Percentiles rank a stretch among this genome's conserved stretches.
Evolutionary conservation across 2,113 vertebrate species (phyloP).

Genomic region (Petromus typicus): DNA sequence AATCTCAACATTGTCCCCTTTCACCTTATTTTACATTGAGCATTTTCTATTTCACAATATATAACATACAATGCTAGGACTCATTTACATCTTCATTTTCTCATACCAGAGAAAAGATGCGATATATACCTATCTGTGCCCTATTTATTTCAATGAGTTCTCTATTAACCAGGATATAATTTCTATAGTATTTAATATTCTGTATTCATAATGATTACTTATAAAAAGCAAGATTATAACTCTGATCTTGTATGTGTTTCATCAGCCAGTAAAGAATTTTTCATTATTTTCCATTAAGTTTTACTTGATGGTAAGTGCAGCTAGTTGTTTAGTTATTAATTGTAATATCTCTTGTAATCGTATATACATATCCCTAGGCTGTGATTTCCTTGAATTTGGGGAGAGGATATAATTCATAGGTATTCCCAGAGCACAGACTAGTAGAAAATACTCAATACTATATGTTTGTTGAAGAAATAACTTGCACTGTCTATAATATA

Average conservation of each 20-base stretch:
- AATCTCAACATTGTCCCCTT: no score
- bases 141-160: no score
- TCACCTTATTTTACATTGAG: no score
- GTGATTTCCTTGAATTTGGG: background rate
- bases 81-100: no score
- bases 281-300: background rate
- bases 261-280: background rate
- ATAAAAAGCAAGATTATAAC: background rate
- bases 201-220: background rate
- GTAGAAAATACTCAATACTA: background rate
- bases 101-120: no score
- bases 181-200: background rate
- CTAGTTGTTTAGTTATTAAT: constrained; percentile 19
- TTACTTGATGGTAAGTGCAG: background rate
- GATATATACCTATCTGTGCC: no score
- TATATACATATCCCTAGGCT: background rate
- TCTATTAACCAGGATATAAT: background rate
- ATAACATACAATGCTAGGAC: no score
- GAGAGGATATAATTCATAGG: background rate
- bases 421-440: background rate
- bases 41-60: no score
- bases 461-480: constrained; percentile 6
- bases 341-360: background rate
- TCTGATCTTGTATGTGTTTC: background rate
- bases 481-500: background rate